Percentiles rank a stretch among this genome's conserved stretches.
Conservation (phyloP, 37 sponge, comb jelly and placozoan species). For the Aplysina aerophoba region DNA sequence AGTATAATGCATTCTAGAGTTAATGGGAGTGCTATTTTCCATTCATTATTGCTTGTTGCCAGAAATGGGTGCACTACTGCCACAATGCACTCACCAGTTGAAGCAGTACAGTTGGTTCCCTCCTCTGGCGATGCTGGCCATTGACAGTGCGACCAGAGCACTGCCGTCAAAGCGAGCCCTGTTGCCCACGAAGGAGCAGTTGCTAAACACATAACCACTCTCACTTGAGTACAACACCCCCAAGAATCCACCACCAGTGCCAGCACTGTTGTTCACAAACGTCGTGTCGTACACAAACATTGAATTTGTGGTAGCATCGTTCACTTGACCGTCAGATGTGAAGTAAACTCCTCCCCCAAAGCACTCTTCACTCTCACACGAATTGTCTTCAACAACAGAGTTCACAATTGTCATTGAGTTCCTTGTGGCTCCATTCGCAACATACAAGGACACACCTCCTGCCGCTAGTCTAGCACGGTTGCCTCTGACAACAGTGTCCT, state of each 20-base stretch:
- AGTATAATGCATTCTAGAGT: too few relatives aligned
- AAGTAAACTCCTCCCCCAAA: constrained; percentile 6
- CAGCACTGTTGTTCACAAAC: background rate
- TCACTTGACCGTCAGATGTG: constrained; percentile 1
- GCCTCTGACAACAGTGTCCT: background rate
- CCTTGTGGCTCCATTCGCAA: background rate
- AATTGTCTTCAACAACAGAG: background rate
- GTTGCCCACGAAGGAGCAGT: background rate
- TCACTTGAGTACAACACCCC: background rate
- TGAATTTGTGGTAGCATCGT: background rate
- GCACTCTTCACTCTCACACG: background rate
- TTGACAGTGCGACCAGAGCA: background rate
- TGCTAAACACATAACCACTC: background rate
- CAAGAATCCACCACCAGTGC: constrained; percentile 10
- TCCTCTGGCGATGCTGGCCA: background rate
- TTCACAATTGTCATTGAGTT: background rate
- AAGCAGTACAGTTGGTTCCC: background rate
- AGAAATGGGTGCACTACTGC: background rate
- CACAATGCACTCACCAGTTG: background rate
- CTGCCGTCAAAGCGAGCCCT: background rate
- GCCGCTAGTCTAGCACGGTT: constrained; percentile 11
- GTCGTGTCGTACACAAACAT: background rate
- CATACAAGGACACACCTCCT: background rate
- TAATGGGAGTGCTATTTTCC: too few relatives aligned
- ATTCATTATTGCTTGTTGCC: too few relatives aligned